A percentile compares a stretch with the other conserved stretches of the same genome.
Conservation (phyloP, 2,113 vertebrate genomes). For the Eulacestoma nigropectus region DNA sequence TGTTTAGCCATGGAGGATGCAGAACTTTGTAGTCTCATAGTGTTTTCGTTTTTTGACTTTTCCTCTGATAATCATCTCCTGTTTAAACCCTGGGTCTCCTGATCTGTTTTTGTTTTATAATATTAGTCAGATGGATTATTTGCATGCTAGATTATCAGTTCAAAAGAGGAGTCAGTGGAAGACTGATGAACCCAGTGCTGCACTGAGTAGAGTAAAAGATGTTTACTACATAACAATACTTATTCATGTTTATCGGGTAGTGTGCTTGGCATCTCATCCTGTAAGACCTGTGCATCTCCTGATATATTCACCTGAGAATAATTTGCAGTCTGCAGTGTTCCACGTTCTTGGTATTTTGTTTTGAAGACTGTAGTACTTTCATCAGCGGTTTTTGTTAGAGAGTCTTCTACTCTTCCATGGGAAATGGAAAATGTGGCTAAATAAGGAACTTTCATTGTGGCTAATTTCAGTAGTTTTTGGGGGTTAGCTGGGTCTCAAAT, state of each 20-base stretch:
- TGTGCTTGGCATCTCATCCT: neutral
- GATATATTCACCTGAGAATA: neutral
- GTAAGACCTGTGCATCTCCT: neutral
- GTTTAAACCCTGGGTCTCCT: neutral
- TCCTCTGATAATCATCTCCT: neutral
- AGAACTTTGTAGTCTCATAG: neutral
- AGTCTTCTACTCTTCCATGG: neutral
- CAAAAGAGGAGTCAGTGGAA: neutral
- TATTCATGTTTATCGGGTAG: neutral
- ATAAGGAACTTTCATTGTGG: neutral
- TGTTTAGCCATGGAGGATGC: neutral
- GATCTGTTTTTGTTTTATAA: neutral
- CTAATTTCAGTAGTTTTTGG: neutral
- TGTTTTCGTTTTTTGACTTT: neutral
- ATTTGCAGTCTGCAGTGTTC: rapidly evolving
- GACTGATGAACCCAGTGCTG: neutral
- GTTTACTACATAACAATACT: neutral
- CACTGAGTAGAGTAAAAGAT: neutral
- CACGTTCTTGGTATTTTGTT: neutral
- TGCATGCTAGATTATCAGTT: neutral
- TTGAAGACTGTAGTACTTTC: neutral
- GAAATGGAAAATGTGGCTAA: neutral
- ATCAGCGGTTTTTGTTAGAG: neutral
- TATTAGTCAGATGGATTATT: neutral
- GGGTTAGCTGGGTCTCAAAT: neutral